These are phyloP conservation scores for Notodonta ziczac DNA, from an alignment of 2,888 invertebrate species.

Conservation along the genomic window DNA sequence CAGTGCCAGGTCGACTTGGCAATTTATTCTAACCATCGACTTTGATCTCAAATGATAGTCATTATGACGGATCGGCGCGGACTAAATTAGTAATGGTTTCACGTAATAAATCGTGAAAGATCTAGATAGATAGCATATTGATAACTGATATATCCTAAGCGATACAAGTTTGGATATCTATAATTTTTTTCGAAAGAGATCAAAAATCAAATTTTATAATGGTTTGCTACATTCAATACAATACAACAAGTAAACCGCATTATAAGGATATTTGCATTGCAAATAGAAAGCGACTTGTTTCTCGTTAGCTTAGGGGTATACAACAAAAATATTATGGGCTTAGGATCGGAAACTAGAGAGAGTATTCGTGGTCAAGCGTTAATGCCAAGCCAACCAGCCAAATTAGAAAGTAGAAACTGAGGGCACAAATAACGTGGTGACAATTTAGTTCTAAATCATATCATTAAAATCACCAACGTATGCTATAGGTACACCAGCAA, in stretches of 20 bases:
- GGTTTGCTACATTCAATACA: neutral
- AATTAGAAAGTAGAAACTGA: conserved; percentile 78
- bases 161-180: no score
- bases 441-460: conserved; percentile 37
- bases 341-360: conserved; percentile 66
- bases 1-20: conserved; percentile 66
- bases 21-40: conserved; percentile 61
- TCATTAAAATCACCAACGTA: conserved; percentile 21
- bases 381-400: conserved; percentile 59
- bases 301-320: conserved; percentile 60
- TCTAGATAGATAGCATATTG: no score
- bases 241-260: neutral
- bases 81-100: conserved; percentile 44
- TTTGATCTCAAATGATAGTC: conserved; percentile 58
- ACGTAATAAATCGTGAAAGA: no score
- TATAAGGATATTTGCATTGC: conserved; percentile 44
- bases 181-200: no score
- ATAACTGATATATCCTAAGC: no score
- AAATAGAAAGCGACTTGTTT: conserved; percentile 68
- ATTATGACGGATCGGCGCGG: conserved; percentile 43
- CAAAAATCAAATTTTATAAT: neutral
- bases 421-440: conserved; percentile 52
- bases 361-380: conserved; percentile 65
- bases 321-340: conserved; percentile 70
- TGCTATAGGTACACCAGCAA: neutral